phyloP scores from a whole-genome alignment of 2,797 vertebrate species.

The Oceanodroma leucorhoa region DNA sequence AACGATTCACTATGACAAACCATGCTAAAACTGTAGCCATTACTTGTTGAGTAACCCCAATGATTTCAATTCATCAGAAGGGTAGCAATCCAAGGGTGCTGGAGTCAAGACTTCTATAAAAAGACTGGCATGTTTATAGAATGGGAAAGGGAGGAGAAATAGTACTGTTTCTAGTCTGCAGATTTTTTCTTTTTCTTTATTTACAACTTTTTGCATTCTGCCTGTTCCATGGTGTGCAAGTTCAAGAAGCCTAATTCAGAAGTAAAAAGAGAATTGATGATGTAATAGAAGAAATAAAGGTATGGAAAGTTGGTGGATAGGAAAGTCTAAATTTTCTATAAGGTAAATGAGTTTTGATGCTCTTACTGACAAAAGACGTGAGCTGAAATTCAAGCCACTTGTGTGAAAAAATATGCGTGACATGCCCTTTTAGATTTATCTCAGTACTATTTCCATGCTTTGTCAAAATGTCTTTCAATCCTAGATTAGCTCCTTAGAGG shows the following conservation, averaged over 20 bases:
- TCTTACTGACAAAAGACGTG: neutral
- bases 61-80: neutral
- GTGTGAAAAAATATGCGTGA: neutral
- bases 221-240: neutral
- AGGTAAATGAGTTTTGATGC: neutral
- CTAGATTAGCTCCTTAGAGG: neutral
- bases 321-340: neutral
- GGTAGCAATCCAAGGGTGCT: neutral
- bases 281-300: neutral
- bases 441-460: neutral
- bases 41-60: neutral
- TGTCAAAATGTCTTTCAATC: neutral
- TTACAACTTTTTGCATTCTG: neutral
- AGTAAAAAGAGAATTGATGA: neutral
- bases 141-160: neutral
- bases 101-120: neutral
- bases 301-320: neutral
- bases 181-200: neutral
- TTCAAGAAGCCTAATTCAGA: neutral
- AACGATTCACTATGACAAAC: neutral
- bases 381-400: neutral
- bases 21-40: neutral
- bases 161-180: neutral
- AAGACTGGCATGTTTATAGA: neutral
- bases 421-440: neutral